A percentile compares a stretch with the other conserved stretches of the same genome.
Evolutionary conservation across 1,140 invertebrate species (phyloP).

Genomic region (Galleria mellonella): DNA sequence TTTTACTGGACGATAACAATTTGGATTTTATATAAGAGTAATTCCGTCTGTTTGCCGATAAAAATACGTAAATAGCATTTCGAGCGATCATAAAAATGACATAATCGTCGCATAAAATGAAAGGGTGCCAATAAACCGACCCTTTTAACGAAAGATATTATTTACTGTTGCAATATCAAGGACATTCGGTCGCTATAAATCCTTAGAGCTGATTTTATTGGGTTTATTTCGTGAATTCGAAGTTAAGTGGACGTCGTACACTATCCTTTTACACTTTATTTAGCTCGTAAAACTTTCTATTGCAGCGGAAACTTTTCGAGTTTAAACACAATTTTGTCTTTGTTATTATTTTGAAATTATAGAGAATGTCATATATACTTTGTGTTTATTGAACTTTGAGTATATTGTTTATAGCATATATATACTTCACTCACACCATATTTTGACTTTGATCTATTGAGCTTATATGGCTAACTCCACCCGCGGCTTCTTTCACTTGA

Average conservation of each 20-base stretch:
- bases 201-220: slow-evolving; percentile 24
- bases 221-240: slow-evolving; percentile 8
- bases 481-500: no score
- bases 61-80: slow-evolving; percentile 29
- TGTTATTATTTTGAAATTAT: no score
- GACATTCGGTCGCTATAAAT: slow-evolving; percentile 26
- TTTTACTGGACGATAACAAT: slow-evolving; percentile 8
- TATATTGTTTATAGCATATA: no score
- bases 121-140: slow-evolving; percentile 47
- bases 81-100: slow-evolving; percentile 42
- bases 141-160: slow-evolving; percentile 51
- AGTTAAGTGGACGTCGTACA: background rate
- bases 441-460: no score
- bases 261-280: no score
- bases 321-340: no score
- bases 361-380: no score
- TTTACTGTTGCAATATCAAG: slow-evolving; percentile 49
- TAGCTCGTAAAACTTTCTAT: no score
- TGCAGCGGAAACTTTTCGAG: no score
- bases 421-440: no score
- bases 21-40: slow-evolving; percentile 10
- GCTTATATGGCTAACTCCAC: no score
- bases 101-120: slow-evolving; percentile 49
- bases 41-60: slow-evolving; percentile 31
- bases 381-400: no score